Evolutionary conservation across 2,113 vertebrate species (phyloP), one percentile per base, ranked within the genome.

Genomic region (Macquaria ambigua): DNA sequence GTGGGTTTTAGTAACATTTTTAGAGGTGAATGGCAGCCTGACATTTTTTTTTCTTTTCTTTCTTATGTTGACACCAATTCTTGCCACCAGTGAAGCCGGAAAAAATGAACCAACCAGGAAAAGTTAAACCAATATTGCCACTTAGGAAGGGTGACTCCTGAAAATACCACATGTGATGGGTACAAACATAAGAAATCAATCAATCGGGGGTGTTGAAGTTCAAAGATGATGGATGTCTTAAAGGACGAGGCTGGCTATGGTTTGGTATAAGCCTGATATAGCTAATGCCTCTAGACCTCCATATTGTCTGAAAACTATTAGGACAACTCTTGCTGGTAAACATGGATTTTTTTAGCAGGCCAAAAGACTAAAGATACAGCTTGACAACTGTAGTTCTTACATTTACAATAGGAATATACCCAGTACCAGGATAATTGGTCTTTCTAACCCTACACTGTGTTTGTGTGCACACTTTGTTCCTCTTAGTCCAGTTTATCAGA

Each of bases 401-500:
- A 75, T 64, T 34, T 52, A 1, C 28, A 14, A 15, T 34, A 5
- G 23, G 21, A 53, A 53, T 25, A 68, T 15, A 68, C 12, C 16
- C 1, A 37, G 15, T 20, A 58, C 34, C 28, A 59, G 16, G 25
- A 62, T 34, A 68, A 48, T 6, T 23, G 15, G 28, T 59, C 50
- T 23, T 20, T 41, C 8, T 28, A n/a, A 39, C 34, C 37, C 21
- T 5, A 23, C 8, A 43, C 61, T 85, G 31, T 25, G 37, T 20
- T 68, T 34, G 16, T 74, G 63, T 64, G 56, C 23, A 70, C 67
- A 11, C 68, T 69, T 37, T 74, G 53, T 72, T 76, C 37, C n/a
- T 83, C 62, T 56, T 69, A 50, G 46, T 77, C 34, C 41, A 62
- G 55, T 71, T 78, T 68, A 68, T 75, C 66, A 63, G 63, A 62